Base-by-base conservation (phyloP, 92 coral and sea anemone genomes). In the Hydrozoanthus gracilis region DNA sequence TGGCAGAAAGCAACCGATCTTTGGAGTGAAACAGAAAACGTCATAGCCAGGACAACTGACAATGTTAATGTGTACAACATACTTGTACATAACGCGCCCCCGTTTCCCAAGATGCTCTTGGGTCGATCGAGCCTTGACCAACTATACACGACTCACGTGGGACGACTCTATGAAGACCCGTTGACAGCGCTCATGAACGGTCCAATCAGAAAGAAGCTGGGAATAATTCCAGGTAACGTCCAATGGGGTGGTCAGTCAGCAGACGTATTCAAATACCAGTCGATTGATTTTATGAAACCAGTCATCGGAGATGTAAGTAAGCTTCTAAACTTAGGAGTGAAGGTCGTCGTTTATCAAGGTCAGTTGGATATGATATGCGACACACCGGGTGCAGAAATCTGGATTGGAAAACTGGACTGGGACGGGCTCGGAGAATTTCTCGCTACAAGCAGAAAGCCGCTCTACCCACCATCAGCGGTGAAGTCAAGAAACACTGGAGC, bases 231-330 rank as follows among this genome's bases (percentile, higher is more conserved):
- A 0, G 74, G 74, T 7, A 83, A 93, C 55, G 99, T 96, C 86
- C 91, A 89, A 1, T 96, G 99, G 99, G 99, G 99, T 44, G 96
- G 91, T 15, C 99, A 96, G 73, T 93, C 99, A 0, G 84, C 76
- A 6, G 87, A 93, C 1, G 98, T 96, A 7, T 96, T 96, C 51
- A 56, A 78, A 5, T 83, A 91, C 61, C 99, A 95, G 85, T 61
- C 83, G 5, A 87, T 84, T n/a, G 99, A 96, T 76, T 93, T 96
- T 85, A 96, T 96, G 99, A 96, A 92, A 82, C 95, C 98, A 0
- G 96, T 93, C 2, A 93, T 96, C 70, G 88, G 73, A 60, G 98
- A 96, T 45, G 96, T 96, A 50, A 88, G 96, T 51, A 83, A 87
- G 54, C 96, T 96, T 14, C 82, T 96, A 44, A 88, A 92, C 8